phyloP scores from a whole-genome alignment of 2,113 vertebrate species.

The Sitta europaea region DNA sequence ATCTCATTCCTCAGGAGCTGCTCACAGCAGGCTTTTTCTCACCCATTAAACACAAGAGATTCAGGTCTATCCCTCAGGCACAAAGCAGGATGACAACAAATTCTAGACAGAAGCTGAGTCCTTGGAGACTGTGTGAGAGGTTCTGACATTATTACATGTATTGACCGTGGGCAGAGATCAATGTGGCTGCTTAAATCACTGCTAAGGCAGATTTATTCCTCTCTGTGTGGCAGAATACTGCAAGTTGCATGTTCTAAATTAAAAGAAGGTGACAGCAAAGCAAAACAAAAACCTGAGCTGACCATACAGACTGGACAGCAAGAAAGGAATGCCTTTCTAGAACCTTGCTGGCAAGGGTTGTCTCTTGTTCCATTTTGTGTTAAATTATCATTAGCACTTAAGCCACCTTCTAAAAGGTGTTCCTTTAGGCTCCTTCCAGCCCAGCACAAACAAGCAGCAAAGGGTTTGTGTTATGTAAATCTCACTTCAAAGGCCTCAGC shows the following conservation, averaged over 20 bases:
- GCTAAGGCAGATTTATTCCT: background rate
- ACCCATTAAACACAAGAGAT: background rate
- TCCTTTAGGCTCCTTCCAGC: background rate
- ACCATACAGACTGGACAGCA: background rate
- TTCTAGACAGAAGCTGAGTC: background rate
- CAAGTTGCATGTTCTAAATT: background rate
- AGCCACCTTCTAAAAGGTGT: background rate
- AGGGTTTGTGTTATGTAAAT: background rate
- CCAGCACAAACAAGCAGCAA: background rate
- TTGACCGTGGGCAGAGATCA: conserved; percentile 2
- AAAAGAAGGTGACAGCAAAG: background rate
- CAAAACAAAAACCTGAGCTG: background rate
- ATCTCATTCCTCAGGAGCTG: background rate
- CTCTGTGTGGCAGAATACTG: background rate
- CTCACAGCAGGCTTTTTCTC: background rate
- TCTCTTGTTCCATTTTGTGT: background rate
- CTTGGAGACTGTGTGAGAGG: background rate
- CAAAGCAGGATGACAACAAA: background rate
- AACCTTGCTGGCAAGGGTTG: background rate
- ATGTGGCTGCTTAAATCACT: background rate
- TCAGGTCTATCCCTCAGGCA: background rate
- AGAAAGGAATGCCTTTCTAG: background rate
- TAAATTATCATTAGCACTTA: background rate
- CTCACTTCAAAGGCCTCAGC: background rate
- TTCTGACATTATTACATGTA: background rate